These are phyloP conservation scores for Propithecus perrieri DNA, from an alignment of 2,797 vertebrate genomes.

Conservation along the genomic window DNA sequence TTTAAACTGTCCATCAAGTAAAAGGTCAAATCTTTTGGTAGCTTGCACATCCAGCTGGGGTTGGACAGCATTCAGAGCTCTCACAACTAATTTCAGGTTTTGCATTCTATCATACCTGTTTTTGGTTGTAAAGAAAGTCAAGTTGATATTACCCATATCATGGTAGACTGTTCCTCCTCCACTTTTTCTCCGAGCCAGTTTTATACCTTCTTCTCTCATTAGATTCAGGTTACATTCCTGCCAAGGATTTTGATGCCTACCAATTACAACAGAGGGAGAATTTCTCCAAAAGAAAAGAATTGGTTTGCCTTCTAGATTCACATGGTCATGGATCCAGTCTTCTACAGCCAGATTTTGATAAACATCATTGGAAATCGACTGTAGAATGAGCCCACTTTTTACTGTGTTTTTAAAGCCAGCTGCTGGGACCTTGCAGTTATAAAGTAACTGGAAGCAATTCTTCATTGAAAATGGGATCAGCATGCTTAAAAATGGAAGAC, in stretches of 20 bases:
- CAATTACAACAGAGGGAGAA: constrained; percentile 92
- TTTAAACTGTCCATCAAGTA: constrained; percentile 91
- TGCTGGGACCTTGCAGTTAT: constrained; percentile 63
- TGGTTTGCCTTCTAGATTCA: constrained; percentile 87
- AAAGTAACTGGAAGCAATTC: constrained; percentile 77
- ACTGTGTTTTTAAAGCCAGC: constrained; percentile 81
- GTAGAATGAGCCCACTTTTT: constrained; percentile 86
- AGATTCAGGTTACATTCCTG: constrained; percentile 91
- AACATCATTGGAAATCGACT: constrained; percentile 90
- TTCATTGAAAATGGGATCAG: constrained; percentile 77
- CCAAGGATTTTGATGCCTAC: constrained; percentile 98
- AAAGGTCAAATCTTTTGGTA: constrained; percentile 92
- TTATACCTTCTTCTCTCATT: constrained; percentile 88
- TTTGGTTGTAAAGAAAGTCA: constrained; percentile 95
- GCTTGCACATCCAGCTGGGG: constrained; percentile 89
- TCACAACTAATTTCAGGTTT: constrained; percentile 92
- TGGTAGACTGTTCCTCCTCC: constrained; percentile 97
- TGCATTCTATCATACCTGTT: constrained; percentile 91
- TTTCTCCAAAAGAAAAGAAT: constrained; percentile 95
- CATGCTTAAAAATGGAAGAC: constrained; percentile 79
- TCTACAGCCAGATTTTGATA: constrained; percentile 95
- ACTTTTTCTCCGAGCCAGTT: constrained; percentile 92
- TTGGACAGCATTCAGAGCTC: constrained; percentile 87
- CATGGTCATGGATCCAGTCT: constrained; percentile 95
- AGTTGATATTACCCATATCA: constrained; percentile 95